A percentile compares a stretch with the other conserved stretches of the same genome.
phyloP scores from a whole-genome alignment of 1,140 invertebrate species.

The Propsilocerus akamusi region DNA sequence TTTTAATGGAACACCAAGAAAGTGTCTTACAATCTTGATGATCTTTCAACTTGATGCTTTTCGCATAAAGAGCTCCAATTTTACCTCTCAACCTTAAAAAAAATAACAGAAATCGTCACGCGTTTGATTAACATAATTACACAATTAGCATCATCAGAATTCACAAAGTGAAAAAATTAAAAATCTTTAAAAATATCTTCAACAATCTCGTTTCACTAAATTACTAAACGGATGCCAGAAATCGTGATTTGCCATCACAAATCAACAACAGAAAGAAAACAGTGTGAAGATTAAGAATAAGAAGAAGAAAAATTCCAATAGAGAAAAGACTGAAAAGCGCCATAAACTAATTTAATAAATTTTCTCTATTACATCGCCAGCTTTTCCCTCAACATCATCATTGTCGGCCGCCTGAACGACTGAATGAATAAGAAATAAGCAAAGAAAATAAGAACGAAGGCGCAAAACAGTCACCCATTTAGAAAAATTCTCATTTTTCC shows the following conservation, averaged over 20 bases:
- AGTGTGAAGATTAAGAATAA: neutral
- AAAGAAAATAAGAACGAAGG: too few relatives aligned
- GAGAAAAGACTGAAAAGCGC: neutral
- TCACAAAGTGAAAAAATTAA: neutral
- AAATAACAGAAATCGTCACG: neutral
- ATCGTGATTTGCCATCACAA: neutral
- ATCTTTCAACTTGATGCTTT: neutral
- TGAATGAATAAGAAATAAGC: too few relatives aligned
- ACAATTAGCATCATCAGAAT: constrained; percentile 2
- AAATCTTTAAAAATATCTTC: neutral
- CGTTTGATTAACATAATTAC: constrained; percentile 1
- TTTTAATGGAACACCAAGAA: too few relatives aligned
- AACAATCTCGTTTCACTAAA: neutral
- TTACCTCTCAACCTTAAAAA: too few relatives aligned
- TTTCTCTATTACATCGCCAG: neutral
- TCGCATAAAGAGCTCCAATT: too few relatives aligned
- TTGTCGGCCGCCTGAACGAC: neutral
- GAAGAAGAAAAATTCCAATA: neutral
- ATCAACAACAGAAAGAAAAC: neutral
- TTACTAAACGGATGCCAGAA: too few relatives aligned
- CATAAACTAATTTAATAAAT: constrained; percentile 4
- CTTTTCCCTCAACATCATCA: neutral
- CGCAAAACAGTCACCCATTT: too few relatives aligned
- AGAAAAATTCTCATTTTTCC: neutral
- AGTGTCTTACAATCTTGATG: too few relatives aligned